These are phyloP conservation scores for Patella depressa DNA, from an alignment of 2,888 invertebrate species.

Conservation along the genomic window DNA sequence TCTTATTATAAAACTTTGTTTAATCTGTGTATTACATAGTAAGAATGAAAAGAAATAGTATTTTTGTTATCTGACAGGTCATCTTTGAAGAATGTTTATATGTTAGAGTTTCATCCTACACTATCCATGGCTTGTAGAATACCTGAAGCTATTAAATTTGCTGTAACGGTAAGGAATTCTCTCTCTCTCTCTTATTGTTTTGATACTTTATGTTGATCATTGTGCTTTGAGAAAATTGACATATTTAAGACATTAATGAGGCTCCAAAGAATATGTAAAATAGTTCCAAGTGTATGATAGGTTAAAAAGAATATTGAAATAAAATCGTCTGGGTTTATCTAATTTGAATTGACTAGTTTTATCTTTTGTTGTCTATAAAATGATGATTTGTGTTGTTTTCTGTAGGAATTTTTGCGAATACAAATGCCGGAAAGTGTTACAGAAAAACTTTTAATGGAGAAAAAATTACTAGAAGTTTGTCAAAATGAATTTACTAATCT, in stretches of 20 bases:
- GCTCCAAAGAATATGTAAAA: no score
- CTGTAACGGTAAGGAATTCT: constrained; percentile 57
- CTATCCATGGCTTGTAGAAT: constrained; percentile 66
- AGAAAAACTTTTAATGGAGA: constrained; percentile 63
- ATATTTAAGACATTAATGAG: no score
- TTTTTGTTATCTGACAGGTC: constrained; percentile 47
- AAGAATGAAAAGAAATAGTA: no score
- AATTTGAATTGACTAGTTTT: not conserved
- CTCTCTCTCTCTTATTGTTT: no score
- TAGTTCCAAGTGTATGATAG: not conserved
- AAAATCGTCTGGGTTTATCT: not conserved
- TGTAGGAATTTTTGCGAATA: constrained; percentile 62
- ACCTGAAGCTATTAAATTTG: constrained; percentile 63
- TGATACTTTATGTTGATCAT: no score
- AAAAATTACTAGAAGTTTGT: constrained; percentile 63
- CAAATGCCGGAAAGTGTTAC: constrained; percentile 60
- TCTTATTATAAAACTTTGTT: not conserved
- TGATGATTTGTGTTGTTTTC: constrained; percentile 11
- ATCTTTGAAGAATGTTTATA: constrained; percentile 66
- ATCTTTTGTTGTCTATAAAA: not conserved
- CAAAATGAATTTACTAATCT: constrained; percentile 61
- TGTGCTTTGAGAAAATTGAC: no score
- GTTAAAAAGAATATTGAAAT: not conserved
- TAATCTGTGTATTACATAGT: not conserved
- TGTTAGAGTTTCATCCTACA: constrained; percentile 70